Conservation (phyloP, 2,888 invertebrate genomes). For the Euproctis similis region DNA sequence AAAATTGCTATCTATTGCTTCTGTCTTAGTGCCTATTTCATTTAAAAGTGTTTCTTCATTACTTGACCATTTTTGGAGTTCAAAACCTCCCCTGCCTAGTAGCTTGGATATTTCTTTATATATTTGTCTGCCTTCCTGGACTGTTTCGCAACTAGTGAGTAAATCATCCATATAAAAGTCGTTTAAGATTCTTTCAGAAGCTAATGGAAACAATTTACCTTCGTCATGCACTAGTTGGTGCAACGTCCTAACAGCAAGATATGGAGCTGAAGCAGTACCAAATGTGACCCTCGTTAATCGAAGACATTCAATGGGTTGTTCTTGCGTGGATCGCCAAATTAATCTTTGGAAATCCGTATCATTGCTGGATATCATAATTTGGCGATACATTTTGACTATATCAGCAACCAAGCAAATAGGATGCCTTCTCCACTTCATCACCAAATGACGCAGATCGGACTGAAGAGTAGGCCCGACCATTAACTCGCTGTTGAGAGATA, state of each 20-base stretch:
- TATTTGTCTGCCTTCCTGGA: conserved; percentile 2
- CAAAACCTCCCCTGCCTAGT: conserved; percentile 9
- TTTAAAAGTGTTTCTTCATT: neutral
- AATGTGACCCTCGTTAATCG: conserved; percentile 4
- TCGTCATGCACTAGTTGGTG: conserved; percentile 6
- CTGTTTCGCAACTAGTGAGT: conserved; percentile 1
- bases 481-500: neutral
- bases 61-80: conserved; percentile 18
- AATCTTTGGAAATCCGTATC: conserved; percentile 7
- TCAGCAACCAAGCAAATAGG: conserved; percentile 1
- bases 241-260: conserved; percentile 2
- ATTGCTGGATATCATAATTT: conserved; percentile 3
- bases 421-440: neutral
- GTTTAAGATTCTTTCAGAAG: neutral
- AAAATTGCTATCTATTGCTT: neutral
- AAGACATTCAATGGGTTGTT: neutral
- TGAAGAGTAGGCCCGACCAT: conserved; percentile 16
- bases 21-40: neutral
- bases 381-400: conserved; percentile 11
- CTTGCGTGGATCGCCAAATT: conserved; percentile 1
- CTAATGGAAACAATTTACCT: conserved; percentile 2
- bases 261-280: conserved; percentile 8
- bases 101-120: conserved; percentile 3
- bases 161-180: conserved; percentile 8
- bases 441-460: conserved; percentile 2